Conservation (phyloP, 1,140 invertebrate species). For the Ectropis grisescens region DNA sequence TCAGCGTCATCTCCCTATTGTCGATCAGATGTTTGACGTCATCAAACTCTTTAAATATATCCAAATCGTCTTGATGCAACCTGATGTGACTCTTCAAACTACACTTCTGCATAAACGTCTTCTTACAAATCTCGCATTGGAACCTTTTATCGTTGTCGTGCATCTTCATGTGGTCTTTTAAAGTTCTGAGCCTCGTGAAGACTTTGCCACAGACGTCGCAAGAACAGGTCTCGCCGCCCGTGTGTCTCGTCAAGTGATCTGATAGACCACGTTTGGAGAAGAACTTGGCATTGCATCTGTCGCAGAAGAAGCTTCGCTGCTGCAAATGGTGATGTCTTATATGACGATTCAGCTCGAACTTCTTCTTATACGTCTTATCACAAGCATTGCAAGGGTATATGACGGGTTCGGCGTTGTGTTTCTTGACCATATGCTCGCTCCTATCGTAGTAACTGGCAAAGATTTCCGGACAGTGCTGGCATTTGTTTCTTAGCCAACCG, state of each 20-base stretch:
- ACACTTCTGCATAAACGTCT: conserved; percentile 73
- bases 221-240: conserved; percentile 57
- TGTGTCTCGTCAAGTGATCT: conserved; percentile 49
- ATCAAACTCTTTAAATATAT: conserved; percentile 63
- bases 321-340: conserved; percentile 62
- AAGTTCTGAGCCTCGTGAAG: conserved; percentile 80
- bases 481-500: conserved; percentile 60
- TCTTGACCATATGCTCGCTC: conserved; percentile 53
- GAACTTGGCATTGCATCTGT: conserved; percentile 61
- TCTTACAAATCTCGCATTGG: conserved; percentile 74
- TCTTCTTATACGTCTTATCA: conserved; percentile 57
- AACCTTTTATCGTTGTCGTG: conserved; percentile 74
- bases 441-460: conserved; percentile 62
- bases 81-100: conserved; percentile 64
- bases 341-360: conserved; percentile 54
- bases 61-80: conserved; percentile 63
- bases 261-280: conserved; percentile 59
- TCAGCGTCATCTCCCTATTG: conserved; percentile 51
- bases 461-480: conserved; percentile 59
- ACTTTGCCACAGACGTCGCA: conserved; percentile 82
- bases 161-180: conserved; percentile 77
- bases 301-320: conserved; percentile 55
- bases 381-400: conserved; percentile 64
- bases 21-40: conserved; percentile 59
- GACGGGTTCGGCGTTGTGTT: conserved; percentile 46